phyloP scores from a whole-genome alignment of 2,888 invertebrate genomes.

The Panorpa germanica region DNA sequence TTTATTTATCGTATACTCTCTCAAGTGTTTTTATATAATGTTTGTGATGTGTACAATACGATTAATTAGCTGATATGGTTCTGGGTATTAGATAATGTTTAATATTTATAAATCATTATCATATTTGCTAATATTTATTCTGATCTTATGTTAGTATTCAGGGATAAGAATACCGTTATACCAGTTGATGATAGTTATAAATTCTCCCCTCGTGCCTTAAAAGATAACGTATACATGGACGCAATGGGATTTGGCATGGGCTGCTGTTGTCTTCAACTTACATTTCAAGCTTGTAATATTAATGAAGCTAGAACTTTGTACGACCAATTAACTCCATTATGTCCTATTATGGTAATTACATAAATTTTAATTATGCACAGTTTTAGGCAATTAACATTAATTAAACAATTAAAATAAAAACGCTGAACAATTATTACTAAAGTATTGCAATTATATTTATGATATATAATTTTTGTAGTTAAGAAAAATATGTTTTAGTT shows the following conservation, averaged over 20 bases:
- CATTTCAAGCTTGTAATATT: conserved; percentile 94
- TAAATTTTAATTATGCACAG: no score
- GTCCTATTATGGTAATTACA: conserved; percentile 81
- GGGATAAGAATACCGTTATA: conserved; percentile 67
- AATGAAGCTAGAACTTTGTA: conserved; percentile 88
- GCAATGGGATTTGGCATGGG: conserved; percentile 99
- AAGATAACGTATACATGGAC: conserved; percentile 94
- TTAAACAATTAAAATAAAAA: background rate
- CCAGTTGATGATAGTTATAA: conserved; percentile 60
- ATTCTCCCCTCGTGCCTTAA: conserved; percentile 43
- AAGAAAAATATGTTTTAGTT: conserved; percentile 34
- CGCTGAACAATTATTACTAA: background rate
- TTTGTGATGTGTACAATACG: no score
- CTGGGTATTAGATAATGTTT: no score
- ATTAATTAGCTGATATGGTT: no score
- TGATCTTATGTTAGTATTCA: conserved; percentile 45
- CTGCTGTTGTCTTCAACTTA: conserved; percentile 89
- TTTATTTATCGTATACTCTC: conserved; percentile 1
- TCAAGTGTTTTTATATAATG: conserved; percentile 3
- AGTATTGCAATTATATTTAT: background rate
- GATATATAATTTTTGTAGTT: no score
- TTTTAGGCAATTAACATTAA: background rate
- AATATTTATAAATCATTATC: no score
- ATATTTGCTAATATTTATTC: conserved; percentile 8
- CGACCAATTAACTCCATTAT: conserved; percentile 90